These are phyloP conservation scores for Zalophus californianus DNA, from an alignment of 2,797 vertebrate species.

Conservation along the genomic window DNA sequence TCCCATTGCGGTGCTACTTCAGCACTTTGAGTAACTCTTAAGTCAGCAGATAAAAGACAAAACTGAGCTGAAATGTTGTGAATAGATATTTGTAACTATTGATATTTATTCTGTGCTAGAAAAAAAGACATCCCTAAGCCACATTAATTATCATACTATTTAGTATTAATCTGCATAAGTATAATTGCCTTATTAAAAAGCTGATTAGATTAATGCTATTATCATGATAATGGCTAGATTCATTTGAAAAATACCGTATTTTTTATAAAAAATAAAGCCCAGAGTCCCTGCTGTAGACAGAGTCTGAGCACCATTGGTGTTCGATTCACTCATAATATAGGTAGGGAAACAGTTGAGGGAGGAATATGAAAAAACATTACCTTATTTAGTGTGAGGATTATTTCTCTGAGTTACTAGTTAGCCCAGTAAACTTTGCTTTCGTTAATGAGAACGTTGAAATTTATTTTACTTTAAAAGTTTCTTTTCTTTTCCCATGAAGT, in stretches of 20 bases:
- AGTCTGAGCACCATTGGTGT: background rate
- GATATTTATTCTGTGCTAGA: conserved; percentile 42
- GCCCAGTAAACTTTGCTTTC: background rate
- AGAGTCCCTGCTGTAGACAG: background rate
- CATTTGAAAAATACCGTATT: conserved; percentile 85
- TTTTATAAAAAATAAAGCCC: conserved; percentile 69
- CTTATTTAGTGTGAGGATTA: conserved; percentile 5
- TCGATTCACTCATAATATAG: background rate
- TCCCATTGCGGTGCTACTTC: background rate
- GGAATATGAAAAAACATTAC: background rate
- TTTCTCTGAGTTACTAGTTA: conserved; percentile 48
- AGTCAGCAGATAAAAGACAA: background rate
- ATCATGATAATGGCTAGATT: conserved; percentile 86
- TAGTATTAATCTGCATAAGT: conserved; percentile 88
- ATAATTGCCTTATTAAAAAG: conserved; percentile 89
- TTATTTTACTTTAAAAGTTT: conserved; percentile 33
- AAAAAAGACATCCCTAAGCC: conserved; percentile 73
- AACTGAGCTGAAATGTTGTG: background rate
- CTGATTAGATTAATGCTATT: conserved; percentile 89
- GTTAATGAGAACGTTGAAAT: conserved; percentile 44
- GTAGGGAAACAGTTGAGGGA: background rate
- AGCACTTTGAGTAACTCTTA: background rate
- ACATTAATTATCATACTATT: conserved; percentile 87
- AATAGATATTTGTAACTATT: conserved; percentile 42
- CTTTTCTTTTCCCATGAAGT: conserved; percentile 16